Evolutionary conservation across 2,888 invertebrate species (phyloP), one percentile per base, ranked within the genome.

Genomic region (Meloe dianella): DNA sequence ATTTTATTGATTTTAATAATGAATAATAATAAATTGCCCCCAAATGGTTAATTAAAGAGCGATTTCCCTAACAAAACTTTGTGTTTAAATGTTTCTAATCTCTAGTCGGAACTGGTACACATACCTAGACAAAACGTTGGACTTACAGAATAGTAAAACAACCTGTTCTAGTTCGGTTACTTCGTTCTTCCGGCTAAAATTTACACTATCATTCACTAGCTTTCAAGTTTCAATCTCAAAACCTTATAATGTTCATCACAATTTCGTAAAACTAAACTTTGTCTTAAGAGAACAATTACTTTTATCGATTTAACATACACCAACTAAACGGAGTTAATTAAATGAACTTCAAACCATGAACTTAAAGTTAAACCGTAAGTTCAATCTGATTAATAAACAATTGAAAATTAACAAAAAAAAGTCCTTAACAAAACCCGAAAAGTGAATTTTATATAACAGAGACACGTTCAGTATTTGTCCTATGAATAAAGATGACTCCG

Each of bases 171-270:
- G 51, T 51, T 51, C 51, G 22, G 51, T 20, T 47, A 47, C 7
- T 47, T 47, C 47, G 10, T 47, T 47, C 51, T 51, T 51, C 51
- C 51, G 22, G 22, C 22, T 51, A 22, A 22, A 51, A 51, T 51
- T 51, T 51, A 51, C 51, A 51, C 51, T 8, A 51, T 51, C 51
- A 51, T 51, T 51, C 51, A 51, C 51, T 22, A 51, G 51, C 51
- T 22, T 51, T 51, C 20, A 51, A 51, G 22, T 22, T 51, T 51
- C 51, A 51, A 51, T 51, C 22, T 51, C 12, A 51, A 38, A 51
- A 51, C 51, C 22, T 10, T 51, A 51, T n/a, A n/a, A 51, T 51
- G 51, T 51, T 22, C 20, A 51, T 51, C 51, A 51, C 22, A 47
- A 47, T 47, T 51, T 51, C 10, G 22, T 51, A 51, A 22, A 51